Percentiles rank a stretch among this genome's conserved stretches.
phyloP scores from a whole-genome alignment of 2,113 vertebrate species.

The Anoura caudifer region DNA sequence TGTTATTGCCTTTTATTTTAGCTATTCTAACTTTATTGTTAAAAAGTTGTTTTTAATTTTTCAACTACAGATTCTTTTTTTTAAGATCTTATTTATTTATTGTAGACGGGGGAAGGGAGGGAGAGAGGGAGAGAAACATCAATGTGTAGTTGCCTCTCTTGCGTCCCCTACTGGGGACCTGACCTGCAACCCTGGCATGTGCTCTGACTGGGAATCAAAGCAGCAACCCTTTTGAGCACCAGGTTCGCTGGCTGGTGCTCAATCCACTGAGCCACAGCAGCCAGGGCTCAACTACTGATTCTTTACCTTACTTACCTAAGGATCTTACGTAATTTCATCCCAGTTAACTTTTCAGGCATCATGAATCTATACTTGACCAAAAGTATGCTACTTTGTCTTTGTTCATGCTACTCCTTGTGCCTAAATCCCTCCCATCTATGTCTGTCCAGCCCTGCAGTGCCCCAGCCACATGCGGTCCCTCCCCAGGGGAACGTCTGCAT shows the following conservation, averaged over 20 bases:
- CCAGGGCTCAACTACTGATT: not conserved
- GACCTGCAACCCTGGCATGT: too few relatives aligned
- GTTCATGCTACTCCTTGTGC: not conserved
- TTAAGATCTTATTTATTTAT: too few relatives aligned
- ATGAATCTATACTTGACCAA: not conserved
- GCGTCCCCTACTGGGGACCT: too few relatives aligned
- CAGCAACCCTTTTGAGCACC: too few relatives aligned
- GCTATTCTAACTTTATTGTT: not conserved
- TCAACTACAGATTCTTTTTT: not conserved
- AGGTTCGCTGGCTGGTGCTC: too few relatives aligned
- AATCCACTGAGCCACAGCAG: too few relatives aligned
- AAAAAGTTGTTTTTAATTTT: not conserved
- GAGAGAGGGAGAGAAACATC: too few relatives aligned
- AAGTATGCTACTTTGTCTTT: not conserved
- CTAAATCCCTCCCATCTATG: not conserved
- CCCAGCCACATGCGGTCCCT: not conserved
- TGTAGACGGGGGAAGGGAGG: too few relatives aligned
- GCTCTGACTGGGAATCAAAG: too few relatives aligned
- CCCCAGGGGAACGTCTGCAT: not conserved
- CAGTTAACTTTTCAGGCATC: not conserved
- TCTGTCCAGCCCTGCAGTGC: too few relatives aligned
- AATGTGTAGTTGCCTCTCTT: too few relatives aligned
- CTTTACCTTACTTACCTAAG: not conserved
- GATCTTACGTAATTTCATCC: not conserved
- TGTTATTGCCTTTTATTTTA: not conserved